Percentiles rank a stretch among this genome's conserved stretches.
Evolutionary conservation across 2,888 invertebrate genomes (phyloP).

Genomic region (Ametastegia equiseti): DNA sequence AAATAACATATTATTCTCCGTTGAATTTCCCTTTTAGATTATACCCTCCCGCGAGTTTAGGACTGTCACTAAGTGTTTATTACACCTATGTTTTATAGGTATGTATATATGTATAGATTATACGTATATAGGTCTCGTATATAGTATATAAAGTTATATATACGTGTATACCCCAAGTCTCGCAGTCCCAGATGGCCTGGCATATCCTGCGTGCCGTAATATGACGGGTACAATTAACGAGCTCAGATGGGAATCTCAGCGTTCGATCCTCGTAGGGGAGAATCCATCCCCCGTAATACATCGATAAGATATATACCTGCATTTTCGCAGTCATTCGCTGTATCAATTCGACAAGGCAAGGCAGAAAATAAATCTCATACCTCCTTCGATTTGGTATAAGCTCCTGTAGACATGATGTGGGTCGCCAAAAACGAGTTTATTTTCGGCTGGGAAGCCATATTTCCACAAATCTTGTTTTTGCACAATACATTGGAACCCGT

Average conservation of each 20-base stretch:
- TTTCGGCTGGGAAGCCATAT: no score
- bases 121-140: not conserved
- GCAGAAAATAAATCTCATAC: no score
- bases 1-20: not conserved
- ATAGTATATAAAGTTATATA: not conserved
- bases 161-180: not conserved
- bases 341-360: no score
- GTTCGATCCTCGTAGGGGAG: not conserved
- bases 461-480: no score
- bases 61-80: not conserved
- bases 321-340: no score
- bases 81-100: not conserved
- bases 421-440: no score
- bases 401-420: no score
- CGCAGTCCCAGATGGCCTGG: not conserved
- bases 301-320: not conserved
- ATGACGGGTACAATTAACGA: conserved; percentile 41
- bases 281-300: not conserved
- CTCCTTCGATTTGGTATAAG: no score
- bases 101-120: not conserved
- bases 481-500: no score
- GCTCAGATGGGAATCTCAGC: conserved; percentile 34
- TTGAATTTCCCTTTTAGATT: not conserved
- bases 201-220: not conserved
- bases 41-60: not conserved